These are phyloP conservation scores for Palaemon carinicauda DNA, from an alignment of 1,140 invertebrate genomes.

Conservation along the genomic window DNA sequence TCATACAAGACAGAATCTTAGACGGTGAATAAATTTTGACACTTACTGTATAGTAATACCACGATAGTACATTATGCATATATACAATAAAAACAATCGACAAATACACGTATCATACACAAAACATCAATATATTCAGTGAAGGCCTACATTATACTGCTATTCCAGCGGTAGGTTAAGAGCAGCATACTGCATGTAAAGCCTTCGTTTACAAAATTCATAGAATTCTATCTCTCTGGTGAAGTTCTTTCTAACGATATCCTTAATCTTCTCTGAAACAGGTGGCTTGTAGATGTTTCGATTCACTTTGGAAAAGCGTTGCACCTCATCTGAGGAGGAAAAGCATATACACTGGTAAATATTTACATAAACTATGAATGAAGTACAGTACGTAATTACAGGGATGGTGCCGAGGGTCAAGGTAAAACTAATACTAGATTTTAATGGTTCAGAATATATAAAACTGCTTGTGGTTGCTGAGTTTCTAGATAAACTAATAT, in stretches of 20 bases:
- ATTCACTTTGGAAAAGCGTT: slow-evolving; percentile 81
- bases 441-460: too few relatives aligned
- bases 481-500: too few relatives aligned
- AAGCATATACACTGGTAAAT: background rate
- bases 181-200: slow-evolving; percentile 81
- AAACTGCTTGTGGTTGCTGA: too few relatives aligned
- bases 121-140: background rate
- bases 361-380: background rate
- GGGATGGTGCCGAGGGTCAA: too few relatives aligned
- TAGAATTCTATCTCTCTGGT: slow-evolving; percentile 91
- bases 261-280: slow-evolving; percentile 84
- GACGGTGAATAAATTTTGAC: too few relatives aligned
- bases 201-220: slow-evolving; percentile 84
- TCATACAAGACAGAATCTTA: too few relatives aligned
- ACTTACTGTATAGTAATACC: too few relatives aligned
- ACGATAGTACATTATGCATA: too few relatives aligned
- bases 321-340: slow-evolving; percentile 73
- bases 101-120: too few relatives aligned
- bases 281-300: slow-evolving; percentile 86
- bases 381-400: background rate
- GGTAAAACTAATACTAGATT: too few relatives aligned
- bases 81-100: too few relatives aligned
- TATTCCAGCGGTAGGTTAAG: slow-evolving; percentile 63
- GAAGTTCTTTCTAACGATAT: slow-evolving; percentile 85
- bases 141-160: background rate